Evolutionary conservation across 2,797 vertebrate species (phyloP).

Genomic region (Botia kubotai): DNA sequence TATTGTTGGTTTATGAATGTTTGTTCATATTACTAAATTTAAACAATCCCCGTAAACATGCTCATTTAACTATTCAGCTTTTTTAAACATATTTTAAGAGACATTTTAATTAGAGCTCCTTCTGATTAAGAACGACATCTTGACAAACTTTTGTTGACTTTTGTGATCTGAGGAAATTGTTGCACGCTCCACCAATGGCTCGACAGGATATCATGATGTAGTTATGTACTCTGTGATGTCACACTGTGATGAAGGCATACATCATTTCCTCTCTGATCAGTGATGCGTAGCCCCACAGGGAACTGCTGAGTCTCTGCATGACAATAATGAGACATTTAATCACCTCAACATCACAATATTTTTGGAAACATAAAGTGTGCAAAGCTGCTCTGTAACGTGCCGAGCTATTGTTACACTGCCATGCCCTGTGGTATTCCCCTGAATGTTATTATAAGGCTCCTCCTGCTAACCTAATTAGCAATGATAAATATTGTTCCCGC

Average conservation of each 20-base stretch:
- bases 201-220: neutral
- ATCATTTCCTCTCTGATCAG: constrained; percentile 10
- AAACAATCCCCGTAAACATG: neutral
- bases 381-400: constrained; percentile 11
- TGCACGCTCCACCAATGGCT: neutral
- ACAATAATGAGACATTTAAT: constrained; percentile 31
- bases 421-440: constrained; percentile 23
- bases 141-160: constrained; percentile 44
- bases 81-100: constrained; percentile 10
- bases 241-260: constrained; percentile 3
- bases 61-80: neutral
- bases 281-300: neutral
- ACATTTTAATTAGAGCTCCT: constrained; percentile 46
- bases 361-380: constrained; percentile 19
- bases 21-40: neutral
- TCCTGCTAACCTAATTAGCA: constrained; percentile 49
- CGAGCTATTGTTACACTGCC: constrained; percentile 21
- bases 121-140: constrained; percentile 37
- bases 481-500: constrained; percentile 30
- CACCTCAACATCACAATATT: constrained; percentile 9
- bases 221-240: neutral
- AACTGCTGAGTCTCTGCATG: constrained; percentile 30
- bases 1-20: neutral
- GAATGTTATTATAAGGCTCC: constrained; percentile 25
- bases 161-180: constrained; percentile 24